phyloP scores from a whole-genome alignment of 2,113 vertebrate genomes.

The Leptobrachium ailaonicum region DNA sequence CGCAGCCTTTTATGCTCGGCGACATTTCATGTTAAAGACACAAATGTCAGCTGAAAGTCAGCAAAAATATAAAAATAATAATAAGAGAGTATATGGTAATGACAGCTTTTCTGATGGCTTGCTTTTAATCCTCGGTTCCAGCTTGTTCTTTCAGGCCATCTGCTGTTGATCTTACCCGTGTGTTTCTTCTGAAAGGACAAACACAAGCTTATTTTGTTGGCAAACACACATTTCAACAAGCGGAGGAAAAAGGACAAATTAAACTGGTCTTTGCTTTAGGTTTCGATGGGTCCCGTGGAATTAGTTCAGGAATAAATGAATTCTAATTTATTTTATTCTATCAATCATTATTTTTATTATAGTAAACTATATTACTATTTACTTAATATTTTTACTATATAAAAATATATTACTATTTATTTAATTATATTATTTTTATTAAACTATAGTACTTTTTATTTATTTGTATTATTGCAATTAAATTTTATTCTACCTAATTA shows the following conservation, averaged over 20 bases:
- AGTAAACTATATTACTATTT: too few species aligned
- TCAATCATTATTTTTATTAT: too few species aligned
- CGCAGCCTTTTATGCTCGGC: constrained; percentile 59
- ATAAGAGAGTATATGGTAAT: constrained; percentile 54
- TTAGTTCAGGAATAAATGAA: too few species aligned
- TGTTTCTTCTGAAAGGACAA: constrained; percentile 43
- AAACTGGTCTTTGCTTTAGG: neutral
- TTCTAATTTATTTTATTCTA: neutral
- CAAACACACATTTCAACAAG: constrained; percentile 19
- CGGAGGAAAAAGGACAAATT: neutral
- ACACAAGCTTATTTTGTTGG: constrained; percentile 41
- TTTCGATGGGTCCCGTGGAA: neutral
- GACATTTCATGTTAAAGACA: constrained; percentile 69
- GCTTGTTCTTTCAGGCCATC: constrained; percentile 63
- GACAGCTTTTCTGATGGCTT: constrained; percentile 64
- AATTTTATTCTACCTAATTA: too few species aligned
- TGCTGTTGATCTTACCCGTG: constrained; percentile 53
- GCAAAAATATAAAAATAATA: constrained; percentile 57
- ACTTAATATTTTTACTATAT: too few species aligned
- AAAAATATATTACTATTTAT: too few species aligned
- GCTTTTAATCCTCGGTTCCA: constrained; percentile 56
- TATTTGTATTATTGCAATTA: too few species aligned
- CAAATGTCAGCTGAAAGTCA: constrained; percentile 56
- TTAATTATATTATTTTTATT: too few species aligned
- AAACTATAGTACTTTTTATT: too few species aligned